Conservation (phyloP, 2,113 vertebrate genomes). For the Marcusenius ussheri region DNA sequence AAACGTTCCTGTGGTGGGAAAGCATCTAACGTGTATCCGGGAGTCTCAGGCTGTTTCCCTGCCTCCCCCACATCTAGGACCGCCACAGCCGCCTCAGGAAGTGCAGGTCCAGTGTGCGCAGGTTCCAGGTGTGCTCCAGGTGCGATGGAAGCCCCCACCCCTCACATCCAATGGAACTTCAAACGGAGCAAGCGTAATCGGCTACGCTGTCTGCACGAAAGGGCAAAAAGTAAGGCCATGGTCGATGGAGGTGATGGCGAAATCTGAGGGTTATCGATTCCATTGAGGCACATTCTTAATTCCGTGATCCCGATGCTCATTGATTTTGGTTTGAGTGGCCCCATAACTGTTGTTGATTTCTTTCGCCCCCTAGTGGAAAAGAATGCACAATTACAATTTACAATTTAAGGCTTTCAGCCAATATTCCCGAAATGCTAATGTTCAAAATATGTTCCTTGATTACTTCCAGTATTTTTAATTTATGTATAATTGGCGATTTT, state of each 20-base stretch:
- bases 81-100: slow-evolving; percentile 84
- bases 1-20: neutral
- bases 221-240: slow-evolving; percentile 76
- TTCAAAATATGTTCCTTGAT: neutral
- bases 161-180: slow-evolving; percentile 82
- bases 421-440: neutral
- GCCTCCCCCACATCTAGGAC: slow-evolving; percentile 60
- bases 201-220: slow-evolving; percentile 85
- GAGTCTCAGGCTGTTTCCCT: neutral
- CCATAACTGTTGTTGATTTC: slow-evolving; percentile 13
- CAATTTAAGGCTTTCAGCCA: slow-evolving; percentile 26
- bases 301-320: neutral
- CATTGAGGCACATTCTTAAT: neutral
- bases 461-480: neutral
- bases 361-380: slow-evolving; percentile 2
- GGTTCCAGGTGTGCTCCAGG: slow-evolving; percentile 68
- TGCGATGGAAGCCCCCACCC: slow-evolving; percentile 81
- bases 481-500: neutral
- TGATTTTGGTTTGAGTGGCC: slow-evolving; percentile 32
- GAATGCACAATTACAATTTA: slow-evolving; percentile 24
- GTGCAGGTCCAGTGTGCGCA: slow-evolving; percentile 73
- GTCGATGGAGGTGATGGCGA: neutral
- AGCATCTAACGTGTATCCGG: neutral
- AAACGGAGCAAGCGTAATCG: slow-evolving; percentile 83
- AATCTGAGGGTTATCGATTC: slow-evolving; percentile 23